Evolutionary conservation across 92 coral and sea anemone genomes (phyloP).

Genomic region (Porites cylindrica): DNA sequence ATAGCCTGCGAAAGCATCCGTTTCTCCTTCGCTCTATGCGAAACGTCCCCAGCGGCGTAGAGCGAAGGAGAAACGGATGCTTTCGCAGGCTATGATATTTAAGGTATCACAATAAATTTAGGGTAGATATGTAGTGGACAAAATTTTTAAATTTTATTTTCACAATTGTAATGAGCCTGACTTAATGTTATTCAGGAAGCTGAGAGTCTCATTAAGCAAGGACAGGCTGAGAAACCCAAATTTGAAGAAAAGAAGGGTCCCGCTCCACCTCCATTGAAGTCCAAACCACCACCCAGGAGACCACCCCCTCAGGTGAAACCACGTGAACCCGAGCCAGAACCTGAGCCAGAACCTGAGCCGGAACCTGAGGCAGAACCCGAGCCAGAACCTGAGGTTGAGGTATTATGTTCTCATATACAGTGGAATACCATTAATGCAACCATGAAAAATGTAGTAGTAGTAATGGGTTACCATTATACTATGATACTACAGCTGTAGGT

Average conservation of each 20-base stretch:
- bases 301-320: conserved; percentile 68
- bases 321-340: conserved; percentile 76
- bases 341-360: conserved; percentile 78
- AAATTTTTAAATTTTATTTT: too few relatives aligned
- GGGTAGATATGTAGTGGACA: too few relatives aligned
- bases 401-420: neutral
- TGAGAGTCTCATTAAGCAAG: conserved; percentile 80
- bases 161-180: too few relatives aligned
- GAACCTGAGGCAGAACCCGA: conserved; percentile 75
- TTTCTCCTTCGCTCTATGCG: too few relatives aligned
- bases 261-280: conserved; percentile 75
- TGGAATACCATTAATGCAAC: neutral
- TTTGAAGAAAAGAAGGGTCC: conserved; percentile 75
- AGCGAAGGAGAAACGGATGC: too few relatives aligned
- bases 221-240: conserved; percentile 80
- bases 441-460: too few relatives aligned
- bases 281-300: conserved; percentile 69
- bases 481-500: too few relatives aligned
- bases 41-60: too few relatives aligned
- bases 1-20: too few relatives aligned
- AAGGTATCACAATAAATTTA: too few relatives aligned
- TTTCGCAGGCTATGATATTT: too few relatives aligned
- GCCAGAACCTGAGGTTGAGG: neutral
- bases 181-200: conserved; percentile 69
- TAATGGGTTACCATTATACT: too few relatives aligned